Base-by-base conservation (phyloP, 2,797 vertebrate genomes). In the Iguana delicatissima region DNA sequence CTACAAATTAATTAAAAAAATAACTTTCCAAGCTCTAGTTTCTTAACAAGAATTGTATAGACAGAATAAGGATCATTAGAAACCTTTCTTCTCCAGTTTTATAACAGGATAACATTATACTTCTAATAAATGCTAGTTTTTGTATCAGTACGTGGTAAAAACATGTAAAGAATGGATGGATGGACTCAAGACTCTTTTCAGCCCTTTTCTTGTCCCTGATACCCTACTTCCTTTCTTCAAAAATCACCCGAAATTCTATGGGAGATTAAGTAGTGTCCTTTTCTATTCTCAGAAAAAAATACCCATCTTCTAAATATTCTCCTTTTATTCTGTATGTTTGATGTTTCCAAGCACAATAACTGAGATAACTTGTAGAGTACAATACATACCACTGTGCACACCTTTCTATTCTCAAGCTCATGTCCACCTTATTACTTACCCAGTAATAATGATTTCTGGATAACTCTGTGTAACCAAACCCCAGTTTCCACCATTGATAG, bases 371-470 rank as follows among this genome's bases (percentile, higher is more conserved):
- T 72, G 18, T 24, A 72, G 14, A 52, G n/a, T 85, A 52, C 22
- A 74, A 86, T 9, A 73, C 26, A 85, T 42, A 12, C 9, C 12
- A 73, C 3, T 57, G 35, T 12, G 32, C n/a, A 7, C 38, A 86
- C 14, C 13, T 55, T 35, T 22, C n/a, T 42, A 35, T 77, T 32
- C 14, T 18, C 12, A 69, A 50, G 22, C 24, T 57, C 6, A 5
- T 46, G 83, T 72, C 50, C 3, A 0, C 69, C 32, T 80, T 77
- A 95, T 46, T 79, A 95, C 98, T 98, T 98, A 99, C 99, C 99
- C 99, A 87, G 99, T 99, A 97, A 99, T 98, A 97, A 99, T 99
- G 97, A 99, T 99, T 98, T 99, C 99, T 94, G 99, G 98, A 97
- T 99, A 99, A 97, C 99, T 99, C 89, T 99, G 99, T 95, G 98